Evolutionary conservation across 2,888 invertebrate species (phyloP).

Genomic region (Drosophila gaucha): DNA sequence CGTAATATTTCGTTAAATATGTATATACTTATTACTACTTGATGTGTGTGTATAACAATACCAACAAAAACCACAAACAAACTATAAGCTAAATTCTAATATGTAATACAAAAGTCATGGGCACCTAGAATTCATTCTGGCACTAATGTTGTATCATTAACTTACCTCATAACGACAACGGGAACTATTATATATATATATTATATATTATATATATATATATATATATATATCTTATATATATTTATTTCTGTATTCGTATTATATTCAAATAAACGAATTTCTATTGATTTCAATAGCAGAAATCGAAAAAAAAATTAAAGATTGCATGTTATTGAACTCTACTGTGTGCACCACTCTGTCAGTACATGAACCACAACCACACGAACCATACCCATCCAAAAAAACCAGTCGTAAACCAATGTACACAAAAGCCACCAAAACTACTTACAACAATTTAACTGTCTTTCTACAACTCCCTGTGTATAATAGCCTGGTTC

Average conservation of each 20-base stretch:
- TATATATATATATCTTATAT: not conserved
- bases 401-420: constrained; percentile 46
- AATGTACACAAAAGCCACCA: constrained; percentile 33
- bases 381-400: constrained; percentile 40
- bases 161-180: constrained; percentile 11
- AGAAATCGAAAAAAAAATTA: constrained; percentile 15
- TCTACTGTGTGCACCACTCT: constrained; percentile 47
- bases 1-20: constrained; percentile 45
- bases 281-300: constrained; percentile 12
- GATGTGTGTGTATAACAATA: constrained; percentile 63
- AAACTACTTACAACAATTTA: constrained; percentile 55
- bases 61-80: constrained; percentile 5
- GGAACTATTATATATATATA: constrained; percentile 15
- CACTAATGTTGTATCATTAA: constrained; percentile 45
- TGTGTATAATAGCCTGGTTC: constrained; percentile 70
- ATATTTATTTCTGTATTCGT: not conserved
- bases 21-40: constrained; percentile 39
- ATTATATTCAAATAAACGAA: constrained; percentile 9
- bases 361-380: constrained; percentile 34
- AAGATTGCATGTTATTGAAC: constrained; percentile 57
- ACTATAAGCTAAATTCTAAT: constrained; percentile 19
- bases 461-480: constrained; percentile 83
- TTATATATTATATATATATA: not conserved
- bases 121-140: constrained; percentile 51
- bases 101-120: constrained; percentile 25